Base-by-base conservation (phyloP, 2,797 vertebrate species). In the Coregonus sp. region DNA sequence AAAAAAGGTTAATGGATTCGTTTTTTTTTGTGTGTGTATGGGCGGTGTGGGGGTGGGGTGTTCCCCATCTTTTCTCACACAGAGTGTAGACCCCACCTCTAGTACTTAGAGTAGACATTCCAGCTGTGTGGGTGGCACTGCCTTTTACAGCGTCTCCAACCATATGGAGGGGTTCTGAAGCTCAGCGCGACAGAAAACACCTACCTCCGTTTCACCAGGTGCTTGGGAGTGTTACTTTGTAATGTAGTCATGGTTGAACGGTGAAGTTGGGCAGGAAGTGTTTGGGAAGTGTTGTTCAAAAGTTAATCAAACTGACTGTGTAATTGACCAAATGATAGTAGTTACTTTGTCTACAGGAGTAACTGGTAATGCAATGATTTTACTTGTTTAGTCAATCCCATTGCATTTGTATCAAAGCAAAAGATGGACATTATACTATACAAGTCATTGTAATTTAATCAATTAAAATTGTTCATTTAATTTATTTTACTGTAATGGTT, bases 101-200 rank as follows among this genome's bases (percentile, higher is more conserved):
- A 89, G 80, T 75, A 80, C 72, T 51, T 5, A 73, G 88, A 86
- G 87, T 94, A 94, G 90, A 93, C 95, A 96, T 98, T 97, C 95
- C 96, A 95, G 94, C 95, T 94, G 95, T 94, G 94, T 96, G 96
- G 95, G 95, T 96, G 95, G 96, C 91, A 94, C 86, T 73, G 87
- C 87, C 90, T 90, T 94, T 94, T 94, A 94, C 92, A 90, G 90
- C 92, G 92, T 92, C 93, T 94, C 92, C 91, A 92, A 82, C 40
- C 9, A 47, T 3, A 47, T 47, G 9, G 40, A 47, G 40, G 11
- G 9, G 40, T 47, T 47, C 9, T 47, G 40, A 47, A 11, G 9
- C 9, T 47, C 94, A 86, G 93, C 87, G 79, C 82, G 86, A 88
- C 76, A 82, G 70, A 85, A 88, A 80, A 86, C 81, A 81, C 80